phyloP scores from a whole-genome alignment of 1,140 invertebrate genomes.

The Arion vulgaris region DNA sequence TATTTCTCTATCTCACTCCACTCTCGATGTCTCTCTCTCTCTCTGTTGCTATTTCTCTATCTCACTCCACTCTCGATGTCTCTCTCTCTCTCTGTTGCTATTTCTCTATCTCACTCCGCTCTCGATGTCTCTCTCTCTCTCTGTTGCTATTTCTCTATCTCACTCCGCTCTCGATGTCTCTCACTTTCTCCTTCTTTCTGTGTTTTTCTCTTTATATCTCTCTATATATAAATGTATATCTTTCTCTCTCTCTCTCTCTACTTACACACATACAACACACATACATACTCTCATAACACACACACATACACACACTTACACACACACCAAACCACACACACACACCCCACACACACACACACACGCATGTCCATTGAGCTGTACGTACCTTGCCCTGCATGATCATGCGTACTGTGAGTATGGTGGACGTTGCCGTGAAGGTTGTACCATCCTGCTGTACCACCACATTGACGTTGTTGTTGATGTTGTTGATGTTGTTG shows the following conservation, averaged over 20 bases:
- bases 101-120: background rate
- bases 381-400: constrained; percentile 98
- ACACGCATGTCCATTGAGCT: background rate
- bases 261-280: background rate
- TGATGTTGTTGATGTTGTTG: constrained; percentile 8
- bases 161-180: background rate
- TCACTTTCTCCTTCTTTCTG: background rate
- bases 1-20: constrained; percentile 3
- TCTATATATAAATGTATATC: background rate
- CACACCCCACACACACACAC: background rate
- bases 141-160: background rate
- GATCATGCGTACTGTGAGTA: constrained; percentile 97
- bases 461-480: background rate
- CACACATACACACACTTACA: background rate
- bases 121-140: constrained; percentile 3
- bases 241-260: background rate
- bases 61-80: background rate
- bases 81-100: background rate
- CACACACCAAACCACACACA: background rate
- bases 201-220: too few relatives aligned
- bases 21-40: background rate
- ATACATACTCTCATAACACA: background rate
- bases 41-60: background rate
- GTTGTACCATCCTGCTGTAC: constrained; percentile 36
- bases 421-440: constrained; percentile 68